phyloP scores from a whole-genome alignment of 1,140 invertebrate species.

The Globodera ellingtonae region DNA sequence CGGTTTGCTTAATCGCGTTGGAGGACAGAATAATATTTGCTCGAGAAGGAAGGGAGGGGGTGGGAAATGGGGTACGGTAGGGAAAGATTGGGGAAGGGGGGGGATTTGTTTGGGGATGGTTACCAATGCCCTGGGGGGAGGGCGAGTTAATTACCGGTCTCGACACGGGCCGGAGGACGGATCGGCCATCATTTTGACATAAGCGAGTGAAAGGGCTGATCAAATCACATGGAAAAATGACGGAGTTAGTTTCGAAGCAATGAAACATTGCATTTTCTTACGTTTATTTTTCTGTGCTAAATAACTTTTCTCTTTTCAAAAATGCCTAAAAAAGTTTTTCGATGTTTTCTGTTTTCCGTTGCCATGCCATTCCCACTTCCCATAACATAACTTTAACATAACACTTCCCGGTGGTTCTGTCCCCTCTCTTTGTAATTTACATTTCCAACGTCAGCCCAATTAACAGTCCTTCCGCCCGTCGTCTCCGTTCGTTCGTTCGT shows the following conservation, averaged over 20 bases:
- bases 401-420: no score
- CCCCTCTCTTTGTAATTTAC: no score
- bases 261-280: no score
- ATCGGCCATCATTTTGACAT: background rate
- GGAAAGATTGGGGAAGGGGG: background rate
- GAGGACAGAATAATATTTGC: conserved; percentile 11
- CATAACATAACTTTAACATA: background rate
- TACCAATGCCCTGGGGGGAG: background rate
- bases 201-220: background rate
- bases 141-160: background rate
- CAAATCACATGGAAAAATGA: background rate
- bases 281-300: no score
- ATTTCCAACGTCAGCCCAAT: no score
- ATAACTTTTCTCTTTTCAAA: background rate
- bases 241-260: background rate
- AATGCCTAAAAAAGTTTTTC: background rate
- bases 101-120: background rate
- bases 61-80: background rate
- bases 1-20: background rate
- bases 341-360: background rate
- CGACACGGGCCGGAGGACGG: background rate
- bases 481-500: background rate
- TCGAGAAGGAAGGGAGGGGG: background rate
- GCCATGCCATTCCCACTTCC: background rate
- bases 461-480: no score